These are phyloP conservation scores for Dolichotis patagonum DNA, from an alignment of 2,113 vertebrate genomes.

Conservation along the genomic window DNA sequence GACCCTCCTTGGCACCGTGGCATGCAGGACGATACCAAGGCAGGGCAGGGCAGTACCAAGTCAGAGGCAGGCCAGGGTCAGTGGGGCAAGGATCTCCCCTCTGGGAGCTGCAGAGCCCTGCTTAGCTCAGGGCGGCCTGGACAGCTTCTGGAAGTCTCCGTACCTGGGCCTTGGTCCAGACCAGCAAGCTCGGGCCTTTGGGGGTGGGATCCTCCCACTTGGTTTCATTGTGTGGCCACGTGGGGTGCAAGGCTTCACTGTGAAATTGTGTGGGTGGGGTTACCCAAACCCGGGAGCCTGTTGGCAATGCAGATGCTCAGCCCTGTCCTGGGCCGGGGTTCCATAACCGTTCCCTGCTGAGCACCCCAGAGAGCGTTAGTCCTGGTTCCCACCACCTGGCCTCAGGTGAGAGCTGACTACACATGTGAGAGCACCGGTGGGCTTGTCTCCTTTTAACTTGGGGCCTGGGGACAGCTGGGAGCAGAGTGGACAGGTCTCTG, in stretches of 20 bases:
- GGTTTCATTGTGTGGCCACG: background rate
- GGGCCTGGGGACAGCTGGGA: background rate
- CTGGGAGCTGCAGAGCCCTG: no score
- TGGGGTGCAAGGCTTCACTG: no score
- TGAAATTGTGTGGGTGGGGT: rapidly evolving
- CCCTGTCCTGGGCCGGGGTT: background rate
- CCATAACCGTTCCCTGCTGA: background rate
- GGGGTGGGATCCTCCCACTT: background rate
- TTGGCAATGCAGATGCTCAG: background rate
- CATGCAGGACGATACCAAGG: background rate
- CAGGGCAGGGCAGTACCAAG: background rate
- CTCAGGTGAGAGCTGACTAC: rapidly evolving
- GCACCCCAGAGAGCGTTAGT: rapidly evolving
- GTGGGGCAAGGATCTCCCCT: no score
- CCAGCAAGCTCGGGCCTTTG: background rate
- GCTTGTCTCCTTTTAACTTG: rapidly evolving
- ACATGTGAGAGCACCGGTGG: rapidly evolving
- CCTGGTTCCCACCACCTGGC: no score
- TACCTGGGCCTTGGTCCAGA: background rate
- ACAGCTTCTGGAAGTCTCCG: background rate
- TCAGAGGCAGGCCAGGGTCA: background rate
- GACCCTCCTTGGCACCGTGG: background rate
- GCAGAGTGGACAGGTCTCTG: background rate
- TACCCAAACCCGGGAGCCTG: background rate
- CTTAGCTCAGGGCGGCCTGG: background rate